phyloP scores from a whole-genome alignment of 2,888 invertebrate species.

The Ametastegia equiseti region DNA sequence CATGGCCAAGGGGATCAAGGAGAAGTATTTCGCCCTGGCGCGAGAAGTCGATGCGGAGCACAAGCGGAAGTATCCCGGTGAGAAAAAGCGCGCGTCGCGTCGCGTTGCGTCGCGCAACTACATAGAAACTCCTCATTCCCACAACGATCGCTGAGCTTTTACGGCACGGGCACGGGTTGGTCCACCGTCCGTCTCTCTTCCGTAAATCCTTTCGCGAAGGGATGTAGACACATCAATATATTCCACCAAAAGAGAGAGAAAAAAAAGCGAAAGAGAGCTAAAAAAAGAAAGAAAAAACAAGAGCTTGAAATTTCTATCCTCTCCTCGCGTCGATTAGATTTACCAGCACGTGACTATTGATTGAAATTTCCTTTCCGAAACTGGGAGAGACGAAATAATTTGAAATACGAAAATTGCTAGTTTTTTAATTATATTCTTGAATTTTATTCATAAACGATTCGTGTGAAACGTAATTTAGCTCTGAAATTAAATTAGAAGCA shows the following conservation, averaged over 20 bases:
- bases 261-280: not conserved
- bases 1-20: slow-evolving; percentile 77
- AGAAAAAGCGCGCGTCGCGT: slow-evolving; percentile 57
- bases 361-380: too few species aligned
- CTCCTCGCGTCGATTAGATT: not conserved
- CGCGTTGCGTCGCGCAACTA: slow-evolving; percentile 11
- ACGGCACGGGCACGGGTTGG: not conserved
- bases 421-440: too few species aligned
- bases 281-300: not conserved
- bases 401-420: too few species aligned
- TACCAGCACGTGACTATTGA: not conserved
- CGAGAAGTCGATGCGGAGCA: slow-evolving; percentile 79
- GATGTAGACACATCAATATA: not conserved
- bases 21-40: slow-evolving; percentile 78
- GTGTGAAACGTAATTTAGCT: too few species aligned
- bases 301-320: not conserved
- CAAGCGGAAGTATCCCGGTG: slow-evolving; percentile 81
- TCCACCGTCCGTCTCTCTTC: not conserved
- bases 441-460: too few species aligned
- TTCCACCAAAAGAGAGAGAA: not conserved
- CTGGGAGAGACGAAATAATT: too few species aligned
- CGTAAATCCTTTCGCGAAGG: not conserved
- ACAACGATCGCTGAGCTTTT: slow-evolving; percentile 32
- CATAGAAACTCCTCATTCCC: not conserved
- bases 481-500: not conserved